Base-by-base conservation (phyloP, 2,888 invertebrate species). In the Callosobruchus maculatus region DNA sequence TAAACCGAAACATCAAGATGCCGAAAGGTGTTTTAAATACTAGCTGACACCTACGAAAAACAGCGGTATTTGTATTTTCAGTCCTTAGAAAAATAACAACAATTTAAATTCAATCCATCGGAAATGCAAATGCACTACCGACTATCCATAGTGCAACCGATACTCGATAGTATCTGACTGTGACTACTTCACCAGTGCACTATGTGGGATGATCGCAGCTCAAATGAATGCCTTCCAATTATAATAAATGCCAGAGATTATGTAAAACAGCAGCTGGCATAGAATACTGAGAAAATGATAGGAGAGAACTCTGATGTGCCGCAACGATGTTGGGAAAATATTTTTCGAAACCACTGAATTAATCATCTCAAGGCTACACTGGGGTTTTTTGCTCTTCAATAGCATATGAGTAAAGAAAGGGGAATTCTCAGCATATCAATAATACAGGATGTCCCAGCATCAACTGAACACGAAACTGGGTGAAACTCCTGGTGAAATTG, bases 261-360 rank as follows among this genome's bases (percentile, higher is more conserved):
- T 20, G 20, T 70, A 70, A 68, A 30, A 72, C 66, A 71, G 68
- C 66, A n/a, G 49, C 49, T 18, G 67, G 70, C 68, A 68, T 49
- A 74, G 67, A 72, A 76, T 73, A 73, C 70, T 71, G 72, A 74
- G 75, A 74, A 76, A 76, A 76, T 70, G 49, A 71, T 68, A 72
- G 70, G 71, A 70, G 68, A 73, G 70, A 49, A 70, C 31, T 21
- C 74, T 67, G 71, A 5, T 49, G 1, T 71, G 30, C 71, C 21
- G 76, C 75, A 78, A 78, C 78, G 79, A 80, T 76, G 78, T 80
- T 79, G 80, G 77, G 80, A 80, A 80, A 78, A 79, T 77, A 77
- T 77, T 80, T n/a, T 80, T 79, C 76, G 78, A 77, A 79, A 80
- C 76, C 72, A 70, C 71, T 70, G 69, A 73, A 70, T 75, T 75